Percentiles rank a stretch among this genome's conserved stretches.
Evolutionary conservation across 2,797 vertebrate genomes (phyloP).

Genomic region (Spondyliosoma cantharus): DNA sequence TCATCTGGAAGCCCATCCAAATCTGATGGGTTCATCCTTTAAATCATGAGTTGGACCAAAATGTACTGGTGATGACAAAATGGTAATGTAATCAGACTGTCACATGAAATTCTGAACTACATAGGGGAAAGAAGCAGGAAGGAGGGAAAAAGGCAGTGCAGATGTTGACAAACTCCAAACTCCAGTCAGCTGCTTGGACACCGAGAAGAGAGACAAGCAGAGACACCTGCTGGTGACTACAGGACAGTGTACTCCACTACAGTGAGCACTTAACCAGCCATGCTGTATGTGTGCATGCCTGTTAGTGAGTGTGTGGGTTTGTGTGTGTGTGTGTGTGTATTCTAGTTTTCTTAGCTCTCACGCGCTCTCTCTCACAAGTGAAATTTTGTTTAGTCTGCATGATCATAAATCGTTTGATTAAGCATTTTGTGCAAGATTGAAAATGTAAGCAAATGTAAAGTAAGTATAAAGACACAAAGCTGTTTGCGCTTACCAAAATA

Average conservation of each 20-base stretch:
- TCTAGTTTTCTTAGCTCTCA: background rate
- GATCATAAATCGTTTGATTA: background rate
- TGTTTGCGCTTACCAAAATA: background rate
- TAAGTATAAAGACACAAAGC: background rate
- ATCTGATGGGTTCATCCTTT: constrained; percentile 7
- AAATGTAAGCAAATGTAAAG: background rate
- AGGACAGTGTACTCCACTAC: constrained; percentile 36
- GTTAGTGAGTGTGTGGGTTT: background rate
- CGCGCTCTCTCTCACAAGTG: background rate
- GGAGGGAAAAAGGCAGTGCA: constrained; percentile 10
- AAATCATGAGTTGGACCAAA: constrained; percentile 7
- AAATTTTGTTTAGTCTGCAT: background rate
- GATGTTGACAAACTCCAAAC: constrained; percentile 23
- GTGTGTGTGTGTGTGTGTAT: background rate
- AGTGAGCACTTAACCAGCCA: constrained; percentile 47
- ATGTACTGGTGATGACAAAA: background rate
- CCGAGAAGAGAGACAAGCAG: constrained; percentile 48
- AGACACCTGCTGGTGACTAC: constrained; percentile 75
- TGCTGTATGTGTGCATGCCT: background rate
- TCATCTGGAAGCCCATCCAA: background rate
- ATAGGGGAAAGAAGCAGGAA: background rate
- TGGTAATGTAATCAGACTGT: background rate
- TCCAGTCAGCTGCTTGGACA: constrained; percentile 22
- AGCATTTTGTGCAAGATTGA: background rate
- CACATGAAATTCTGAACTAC: background rate